phyloP scores from a whole-genome alignment of 2,113 vertebrate genomes.

The Peromyscus californicus region DNA sequence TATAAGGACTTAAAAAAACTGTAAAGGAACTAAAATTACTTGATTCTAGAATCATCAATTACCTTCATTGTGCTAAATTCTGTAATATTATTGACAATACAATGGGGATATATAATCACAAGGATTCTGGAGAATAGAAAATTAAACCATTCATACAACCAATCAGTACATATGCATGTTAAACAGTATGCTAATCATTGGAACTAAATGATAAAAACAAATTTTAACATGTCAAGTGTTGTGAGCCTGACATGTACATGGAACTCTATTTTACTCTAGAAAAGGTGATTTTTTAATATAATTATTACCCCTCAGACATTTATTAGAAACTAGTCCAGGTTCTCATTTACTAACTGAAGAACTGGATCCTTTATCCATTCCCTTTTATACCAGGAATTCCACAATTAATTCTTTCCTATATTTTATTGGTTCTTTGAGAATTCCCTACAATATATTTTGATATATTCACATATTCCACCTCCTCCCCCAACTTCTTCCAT shows the following conservation, averaged over 20 bases:
- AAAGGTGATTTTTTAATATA: not conserved
- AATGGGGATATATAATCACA: slow-evolving; percentile 6
- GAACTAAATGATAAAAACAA: not conserved
- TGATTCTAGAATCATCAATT: slow-evolving; percentile 8
- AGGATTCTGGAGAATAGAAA: not conserved
- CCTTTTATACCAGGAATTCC: not conserved
- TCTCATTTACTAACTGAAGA: slow-evolving; percentile 1
- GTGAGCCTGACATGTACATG: not conserved
- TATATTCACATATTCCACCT: not conserved
- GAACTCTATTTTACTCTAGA: not conserved
- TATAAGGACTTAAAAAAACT: not conserved
- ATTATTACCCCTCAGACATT: not conserved
- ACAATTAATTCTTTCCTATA: not conserved
- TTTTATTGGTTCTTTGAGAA: not conserved
- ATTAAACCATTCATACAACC: not conserved
- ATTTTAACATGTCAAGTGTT: not conserved
- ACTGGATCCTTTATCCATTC: not conserved
- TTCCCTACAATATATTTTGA: not conserved
- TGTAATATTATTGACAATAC: not conserved
- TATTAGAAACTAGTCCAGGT: not conserved
- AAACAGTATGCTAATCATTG: not conserved
- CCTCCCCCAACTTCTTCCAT: not conserved
- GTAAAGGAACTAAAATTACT: not conserved
- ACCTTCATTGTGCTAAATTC: not conserved
- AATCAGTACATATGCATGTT: not conserved